These are phyloP conservation scores for Bombus picipes DNA, from an alignment of 1,140 invertebrate genomes.

Conservation along the genomic window DNA sequence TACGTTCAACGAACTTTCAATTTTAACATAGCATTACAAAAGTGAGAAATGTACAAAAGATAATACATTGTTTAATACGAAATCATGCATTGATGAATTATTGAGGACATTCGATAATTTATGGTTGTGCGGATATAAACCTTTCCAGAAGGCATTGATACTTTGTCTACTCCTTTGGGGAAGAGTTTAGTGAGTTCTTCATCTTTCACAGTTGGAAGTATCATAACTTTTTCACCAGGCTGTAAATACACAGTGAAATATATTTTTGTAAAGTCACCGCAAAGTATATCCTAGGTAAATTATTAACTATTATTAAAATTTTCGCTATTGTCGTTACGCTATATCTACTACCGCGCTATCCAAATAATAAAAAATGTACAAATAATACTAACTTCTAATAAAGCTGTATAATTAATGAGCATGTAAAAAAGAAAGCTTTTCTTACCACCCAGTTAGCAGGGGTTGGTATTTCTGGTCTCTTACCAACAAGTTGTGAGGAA, in stretches of 20 bases:
- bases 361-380: neutral
- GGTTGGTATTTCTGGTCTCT: conserved; percentile 88
- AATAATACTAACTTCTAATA: too few relatives aligned
- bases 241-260: conserved; percentile 77
- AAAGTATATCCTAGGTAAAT: neutral
- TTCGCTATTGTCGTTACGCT: neutral
- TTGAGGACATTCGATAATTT: conserved; percentile 82
- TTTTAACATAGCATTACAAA: neutral
- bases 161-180: conserved; percentile 57
- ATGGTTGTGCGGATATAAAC: conserved; percentile 90
- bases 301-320: neutral
- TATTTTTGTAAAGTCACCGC: too few relatives aligned
- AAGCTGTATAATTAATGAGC: neutral
- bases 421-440: neutral
- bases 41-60: neutral
- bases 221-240: conserved; percentile 93
- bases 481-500: conserved; percentile 92
- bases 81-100: neutral
- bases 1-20: neutral
- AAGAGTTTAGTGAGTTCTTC: too few relatives aligned
- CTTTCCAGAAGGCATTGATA: conserved; percentile 90
- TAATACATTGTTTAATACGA: conserved; percentile 6
- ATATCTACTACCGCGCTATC: neutral
- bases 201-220: conserved; percentile 82
- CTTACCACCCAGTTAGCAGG: conserved; percentile 94